A percentile compares a stretch with the other conserved stretches of the same genome.
Conservation (phyloP, 2,888 invertebrate genomes). For the Ecdyonurus torrentis region DNA sequence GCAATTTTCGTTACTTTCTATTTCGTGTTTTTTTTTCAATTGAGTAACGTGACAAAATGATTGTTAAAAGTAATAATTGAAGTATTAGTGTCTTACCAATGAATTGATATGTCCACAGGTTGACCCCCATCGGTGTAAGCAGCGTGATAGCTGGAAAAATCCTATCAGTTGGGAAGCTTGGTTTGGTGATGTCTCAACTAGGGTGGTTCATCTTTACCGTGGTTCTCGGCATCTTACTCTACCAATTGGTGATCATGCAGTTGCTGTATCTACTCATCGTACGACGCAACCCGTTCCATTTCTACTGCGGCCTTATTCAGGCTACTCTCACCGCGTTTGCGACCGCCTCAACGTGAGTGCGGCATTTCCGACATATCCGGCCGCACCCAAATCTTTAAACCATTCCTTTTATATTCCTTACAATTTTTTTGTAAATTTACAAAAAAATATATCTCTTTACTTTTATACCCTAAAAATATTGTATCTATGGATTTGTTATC, state of each 20-base stretch:
- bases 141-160: slow-evolving; percentile 74
- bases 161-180: slow-evolving; percentile 48
- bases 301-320: slow-evolving; percentile 65
- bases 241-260: slow-evolving; percentile 72
- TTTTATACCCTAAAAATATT: neutral
- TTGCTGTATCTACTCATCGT: slow-evolving; percentile 64
- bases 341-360: slow-evolving; percentile 76
- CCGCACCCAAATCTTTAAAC: neutral
- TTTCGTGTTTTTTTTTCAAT: too few relatives aligned
- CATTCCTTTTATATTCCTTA: neutral
- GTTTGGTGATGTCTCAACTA: slow-evolving; percentile 32
- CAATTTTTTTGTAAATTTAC: too few relatives aligned
- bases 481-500: neutral
- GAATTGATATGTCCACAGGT: slow-evolving; percentile 24
- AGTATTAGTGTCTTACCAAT: too few relatives aligned
- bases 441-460: too few relatives aligned
- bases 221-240: slow-evolving; percentile 61
- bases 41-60: too few relatives aligned
- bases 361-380: neutral
- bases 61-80: too few relatives aligned
- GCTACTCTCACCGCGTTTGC: slow-evolving; percentile 77
- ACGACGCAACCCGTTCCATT: slow-evolving; percentile 70
- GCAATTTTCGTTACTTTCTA: too few relatives aligned
- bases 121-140: slow-evolving; percentile 68
- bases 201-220: slow-evolving; percentile 61